Evolutionary conservation across 2,888 invertebrate genomes (phyloP), one percentile per base, ranked within the genome.

Genomic region (Cetonia aurata): DNA sequence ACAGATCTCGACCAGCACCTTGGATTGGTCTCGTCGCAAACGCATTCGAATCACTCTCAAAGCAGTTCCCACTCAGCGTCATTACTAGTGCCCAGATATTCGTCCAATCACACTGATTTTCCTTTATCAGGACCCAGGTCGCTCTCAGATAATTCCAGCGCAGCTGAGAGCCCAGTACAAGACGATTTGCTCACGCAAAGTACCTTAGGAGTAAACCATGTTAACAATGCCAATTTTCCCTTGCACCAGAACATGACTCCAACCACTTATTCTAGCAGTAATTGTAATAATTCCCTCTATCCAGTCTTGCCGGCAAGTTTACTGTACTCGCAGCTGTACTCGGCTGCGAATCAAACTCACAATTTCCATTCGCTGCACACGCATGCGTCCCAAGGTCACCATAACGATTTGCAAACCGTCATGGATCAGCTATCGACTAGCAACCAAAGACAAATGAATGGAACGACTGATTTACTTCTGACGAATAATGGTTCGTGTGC

Each of bases 81-180:
- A 6, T 88, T 89, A n/a, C 84, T 92, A 8, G 88, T 92, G 66
- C 91, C 92, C 4, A 87, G 92, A 6, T 92, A 92, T 82, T 88
- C 90, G 73, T 84, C 88, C 79, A 89, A 92, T 83, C 81, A 86
- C 71, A 86, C 89, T 76, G 89, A 93, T 81, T 91, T 93, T 85
- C 87, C 90, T 76, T 86, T 90, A 75, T 87, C 89, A 69, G 90
- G 91, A 1, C 93, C 94, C 0, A 86, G 94, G 50, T 94, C 94
- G 12, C 85, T 94, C 33, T 93, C 93, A 77, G 94, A 94, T 82
- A 91, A 92, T 80, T 94, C 93, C 46, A 94, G 93, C 42, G 92
- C 93, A 73, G 93, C 93, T 2, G 93, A 94, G 80, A 93, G 93
- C 44, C 93, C 93, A 1, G 93, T 93, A 13, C 93, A 94, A 85